A percentile compares a stretch with the other conserved stretches of the same genome.
Conservation (phyloP, 2,888 invertebrate species). For the Cotesia congregata region DNA sequence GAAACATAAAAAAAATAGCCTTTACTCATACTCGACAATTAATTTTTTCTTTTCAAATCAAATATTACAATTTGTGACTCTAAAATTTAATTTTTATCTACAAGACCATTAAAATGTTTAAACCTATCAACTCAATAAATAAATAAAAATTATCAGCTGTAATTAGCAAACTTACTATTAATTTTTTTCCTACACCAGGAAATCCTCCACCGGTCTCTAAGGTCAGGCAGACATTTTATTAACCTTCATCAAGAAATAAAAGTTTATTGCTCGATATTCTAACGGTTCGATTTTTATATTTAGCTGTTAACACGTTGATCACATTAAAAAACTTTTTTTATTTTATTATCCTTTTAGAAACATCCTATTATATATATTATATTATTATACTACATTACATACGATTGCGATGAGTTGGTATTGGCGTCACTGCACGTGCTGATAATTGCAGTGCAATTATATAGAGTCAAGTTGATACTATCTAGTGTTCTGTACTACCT, state of each 20-base stretch:
- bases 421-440: constrained; percentile 15
- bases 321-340: not conserved
- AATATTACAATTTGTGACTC: too few species aligned
- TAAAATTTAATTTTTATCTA: too few species aligned
- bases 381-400: not conserved
- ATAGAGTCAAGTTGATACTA: constrained; percentile 8
- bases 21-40: too few species aligned
- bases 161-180: not conserved
- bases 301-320: not conserved
- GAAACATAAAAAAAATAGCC: too few species aligned
- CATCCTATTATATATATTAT: not conserved
- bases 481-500: constrained; percentile 1
- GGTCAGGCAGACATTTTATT: constrained; percentile 13
- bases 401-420: not conserved
- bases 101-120: too few species aligned
- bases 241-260: not conserved
- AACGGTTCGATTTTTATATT: not conserved
- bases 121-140: too few species aligned
- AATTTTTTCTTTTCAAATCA: too few species aligned
- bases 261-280: not conserved
- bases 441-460: constrained; percentile 29
- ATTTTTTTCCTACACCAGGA: not conserved
- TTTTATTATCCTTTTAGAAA: not conserved
- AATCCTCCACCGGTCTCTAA: constrained; percentile 19
- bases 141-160: too few species aligned